Percentiles rank a stretch among this genome's conserved stretches.
phyloP scores from a whole-genome alignment of 2,797 vertebrate genomes.

The Pipistrellus nathusii region DNA sequence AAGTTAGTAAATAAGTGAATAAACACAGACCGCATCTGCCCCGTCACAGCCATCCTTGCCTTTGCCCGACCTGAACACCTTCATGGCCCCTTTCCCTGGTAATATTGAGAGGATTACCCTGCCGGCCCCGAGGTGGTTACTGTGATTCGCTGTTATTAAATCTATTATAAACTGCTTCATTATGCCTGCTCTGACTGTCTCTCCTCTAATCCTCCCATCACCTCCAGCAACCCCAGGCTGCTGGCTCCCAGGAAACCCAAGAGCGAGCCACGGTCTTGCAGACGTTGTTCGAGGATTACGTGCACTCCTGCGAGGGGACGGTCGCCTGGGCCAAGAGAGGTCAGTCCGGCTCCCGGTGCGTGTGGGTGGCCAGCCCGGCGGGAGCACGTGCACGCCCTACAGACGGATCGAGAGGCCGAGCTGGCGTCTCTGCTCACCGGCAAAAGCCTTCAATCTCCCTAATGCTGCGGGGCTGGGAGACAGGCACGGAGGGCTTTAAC shows the following conservation, averaged over 20 bases:
- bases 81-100: conserved; percentile 92
- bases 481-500: conserved; percentile 82
- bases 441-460: conserved; percentile 78
- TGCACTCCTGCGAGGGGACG: conserved; percentile 88
- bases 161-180: conserved; percentile 99
- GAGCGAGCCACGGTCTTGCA: conserved; percentile 95
- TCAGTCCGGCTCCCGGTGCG: conserved; percentile 78
- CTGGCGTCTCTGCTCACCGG: background rate
- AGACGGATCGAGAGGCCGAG: conserved; percentile 39
- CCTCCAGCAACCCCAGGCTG: conserved; percentile 87
- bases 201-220: conserved; percentile 83
- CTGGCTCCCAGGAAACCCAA: conserved; percentile 90
- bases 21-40: conserved; percentile 83
- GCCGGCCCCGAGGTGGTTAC: conserved; percentile 95
- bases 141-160: conserved; percentile 99
- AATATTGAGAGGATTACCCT: conserved; percentile 99
- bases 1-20: conserved; percentile 64
- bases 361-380: background rate
- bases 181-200: conserved; percentile 91
- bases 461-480: conserved; percentile 77
- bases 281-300: conserved; percentile 93
- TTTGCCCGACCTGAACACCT: conserved; percentile 88
- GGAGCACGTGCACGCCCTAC: fast-evolving
- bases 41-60: conserved; percentile 68
- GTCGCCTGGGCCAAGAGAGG: conserved; percentile 94